Conservation (phyloP, 2,113 vertebrate species). For the Ctenomys sociabilis region DNA sequence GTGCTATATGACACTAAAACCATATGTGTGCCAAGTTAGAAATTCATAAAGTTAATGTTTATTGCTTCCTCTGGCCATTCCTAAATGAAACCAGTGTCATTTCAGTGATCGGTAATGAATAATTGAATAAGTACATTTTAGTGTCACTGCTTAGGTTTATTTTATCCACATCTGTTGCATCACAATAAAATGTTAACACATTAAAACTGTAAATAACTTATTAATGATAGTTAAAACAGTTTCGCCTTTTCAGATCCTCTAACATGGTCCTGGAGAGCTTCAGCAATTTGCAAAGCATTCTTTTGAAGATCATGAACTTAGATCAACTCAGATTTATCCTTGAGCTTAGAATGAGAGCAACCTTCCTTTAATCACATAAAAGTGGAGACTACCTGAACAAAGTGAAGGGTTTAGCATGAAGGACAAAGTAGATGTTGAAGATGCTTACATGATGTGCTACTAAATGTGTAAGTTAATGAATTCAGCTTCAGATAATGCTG, state of each 20-base stretch:
- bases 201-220: background rate
- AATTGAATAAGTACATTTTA: background rate
- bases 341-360: background rate
- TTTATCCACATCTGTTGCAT: background rate
- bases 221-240: background rate
- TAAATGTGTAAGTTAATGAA: background rate
- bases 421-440: background rate
- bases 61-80: background rate
- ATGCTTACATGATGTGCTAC: background rate
- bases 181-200: constrained; percentile 20
- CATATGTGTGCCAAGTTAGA: background rate
- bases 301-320: background rate
- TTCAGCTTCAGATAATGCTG: background rate
- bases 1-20: background rate
- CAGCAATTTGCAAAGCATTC: background rate
- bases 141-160: background rate
- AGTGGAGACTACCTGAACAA: background rate
- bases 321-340: background rate
- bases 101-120: background rate
- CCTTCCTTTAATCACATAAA: background rate
- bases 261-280: background rate
- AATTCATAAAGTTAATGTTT: background rate
- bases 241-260: background rate
- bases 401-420: background rate
- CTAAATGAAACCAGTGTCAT: background rate